Conservation (phyloP, 2,113 vertebrate genomes). For the Canis aureus region DNA sequence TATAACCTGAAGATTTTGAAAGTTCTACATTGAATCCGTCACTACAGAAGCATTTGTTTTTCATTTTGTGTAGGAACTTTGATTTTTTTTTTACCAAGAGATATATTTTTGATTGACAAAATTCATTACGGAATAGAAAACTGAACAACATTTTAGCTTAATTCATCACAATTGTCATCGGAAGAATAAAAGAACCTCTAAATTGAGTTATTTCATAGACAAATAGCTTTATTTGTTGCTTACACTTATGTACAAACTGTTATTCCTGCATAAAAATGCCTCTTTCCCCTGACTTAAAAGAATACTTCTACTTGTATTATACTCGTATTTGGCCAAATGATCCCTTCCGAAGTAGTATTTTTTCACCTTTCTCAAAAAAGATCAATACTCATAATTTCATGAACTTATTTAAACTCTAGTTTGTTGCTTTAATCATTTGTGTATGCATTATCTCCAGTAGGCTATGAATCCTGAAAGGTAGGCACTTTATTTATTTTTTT, state of each 20-base stretch:
- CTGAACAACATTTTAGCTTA: not conserved
- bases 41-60: not conserved
- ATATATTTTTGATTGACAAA: not conserved
- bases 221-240: not conserved
- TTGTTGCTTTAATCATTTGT: not conserved
- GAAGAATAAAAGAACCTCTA: not conserved
- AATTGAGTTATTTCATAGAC: not conserved
- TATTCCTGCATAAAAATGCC: not conserved
- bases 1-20: not conserved
- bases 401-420: not conserved
- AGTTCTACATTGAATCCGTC: not conserved
- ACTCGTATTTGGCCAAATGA: not conserved
- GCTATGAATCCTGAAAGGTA: not conserved
- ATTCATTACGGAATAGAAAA: not conserved
- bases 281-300: not conserved
- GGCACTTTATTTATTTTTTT: not conserved
- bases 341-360: not conserved
- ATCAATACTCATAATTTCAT: not conserved
- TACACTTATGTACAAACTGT: not conserved
- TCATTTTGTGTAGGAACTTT: not conserved
- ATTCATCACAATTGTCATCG: not conserved
- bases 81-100: not conserved
- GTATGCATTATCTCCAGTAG: not conserved
- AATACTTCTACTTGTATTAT: not conserved
- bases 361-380: not conserved